A percentile compares a stretch with the other conserved stretches of the same genome.
These are phyloP conservation scores for Denticeps clupeoides DNA, from an alignment of 2,797 vertebrate species.

Conservation along the genomic window DNA sequence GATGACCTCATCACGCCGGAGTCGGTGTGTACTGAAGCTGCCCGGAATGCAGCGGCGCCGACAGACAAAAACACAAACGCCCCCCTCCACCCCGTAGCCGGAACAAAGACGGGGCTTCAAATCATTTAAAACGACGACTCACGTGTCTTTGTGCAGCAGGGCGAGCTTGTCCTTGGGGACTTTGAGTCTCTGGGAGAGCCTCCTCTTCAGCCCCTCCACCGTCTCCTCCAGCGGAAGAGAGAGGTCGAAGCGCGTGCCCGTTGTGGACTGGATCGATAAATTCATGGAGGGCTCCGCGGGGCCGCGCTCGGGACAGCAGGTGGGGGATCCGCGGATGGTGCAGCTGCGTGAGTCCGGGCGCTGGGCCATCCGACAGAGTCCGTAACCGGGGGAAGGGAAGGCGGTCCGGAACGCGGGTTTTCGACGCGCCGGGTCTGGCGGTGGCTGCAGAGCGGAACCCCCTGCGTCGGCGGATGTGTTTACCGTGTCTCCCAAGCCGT, in stretches of 20 bases:
- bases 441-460: no score
- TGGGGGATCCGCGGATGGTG: conserved; percentile 49
- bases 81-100: no score
- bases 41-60: no score
- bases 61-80: no score
- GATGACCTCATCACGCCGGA: no score
- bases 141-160: conserved; percentile 80
- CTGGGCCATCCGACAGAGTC: conserved; percentile 65
- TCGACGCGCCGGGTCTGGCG: no score
- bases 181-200: conserved; percentile 71
- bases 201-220: conserved; percentile 73
- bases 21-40: no score
- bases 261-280: conserved; percentile 72
- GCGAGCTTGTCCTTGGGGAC: conserved; percentile 75
- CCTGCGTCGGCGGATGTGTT: no score
- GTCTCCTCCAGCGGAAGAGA: conserved; percentile 72
- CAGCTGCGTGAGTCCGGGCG: conserved; percentile 62
- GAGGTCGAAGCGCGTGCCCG: conserved; percentile 77
- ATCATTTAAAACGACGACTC: conserved; percentile 38
- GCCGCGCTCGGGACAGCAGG: conserved; percentile 42
- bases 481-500: no score
- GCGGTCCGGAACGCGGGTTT: neutral
- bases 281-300: conserved; percentile 59
- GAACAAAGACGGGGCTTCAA: no score
- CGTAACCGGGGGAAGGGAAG: conserved; percentile 21